Evolutionary conservation across 2,888 invertebrate genomes (phyloP).

Genomic region (Epistrophe eligans): DNA sequence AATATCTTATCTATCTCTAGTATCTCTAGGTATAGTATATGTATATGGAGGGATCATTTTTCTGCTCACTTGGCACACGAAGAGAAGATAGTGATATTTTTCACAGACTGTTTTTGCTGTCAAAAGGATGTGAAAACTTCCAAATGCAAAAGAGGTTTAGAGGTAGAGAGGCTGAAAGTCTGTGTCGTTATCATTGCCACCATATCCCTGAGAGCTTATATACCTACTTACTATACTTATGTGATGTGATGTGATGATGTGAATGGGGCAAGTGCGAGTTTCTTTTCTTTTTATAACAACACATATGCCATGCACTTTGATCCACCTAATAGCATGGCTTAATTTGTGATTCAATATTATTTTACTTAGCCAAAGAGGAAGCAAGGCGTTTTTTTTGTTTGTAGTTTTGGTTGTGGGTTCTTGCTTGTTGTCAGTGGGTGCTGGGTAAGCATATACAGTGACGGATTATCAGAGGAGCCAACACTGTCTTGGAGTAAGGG

Average conservation of each 20-base stretch:
- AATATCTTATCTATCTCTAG: background rate
- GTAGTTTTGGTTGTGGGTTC: conserved; percentile 2
- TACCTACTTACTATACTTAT: conserved; percentile 20
- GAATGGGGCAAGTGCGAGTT: conserved; percentile 46
- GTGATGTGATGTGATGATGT: conserved; percentile 38
- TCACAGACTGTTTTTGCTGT: conserved; percentile 50
- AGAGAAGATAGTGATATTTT: conserved; percentile 27
- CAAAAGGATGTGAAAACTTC: conserved; percentile 62
- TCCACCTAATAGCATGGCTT: conserved; percentile 64
- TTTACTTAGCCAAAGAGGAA: conserved; percentile 46
- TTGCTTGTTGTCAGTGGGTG: conserved; percentile 14
- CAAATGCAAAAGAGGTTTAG: conserved; percentile 23
- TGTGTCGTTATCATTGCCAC: conserved; percentile 16
- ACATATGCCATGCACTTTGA: conserved; percentile 64
- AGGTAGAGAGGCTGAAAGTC: background rate
- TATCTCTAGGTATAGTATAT: background rate
- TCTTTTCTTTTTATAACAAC: conserved; percentile 31
- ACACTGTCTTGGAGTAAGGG: background rate
- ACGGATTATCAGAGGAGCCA: background rate
- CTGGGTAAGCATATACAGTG: background rate
- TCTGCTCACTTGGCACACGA: conserved; percentile 30
- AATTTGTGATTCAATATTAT: conserved; percentile 62
- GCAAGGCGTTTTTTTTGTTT: conserved; percentile 33
- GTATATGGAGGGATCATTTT: conserved; percentile 27
- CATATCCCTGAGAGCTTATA: conserved; percentile 19